Conservation (phyloP, 2,113 vertebrate species). For the Miniopterus natalensis region DNA sequence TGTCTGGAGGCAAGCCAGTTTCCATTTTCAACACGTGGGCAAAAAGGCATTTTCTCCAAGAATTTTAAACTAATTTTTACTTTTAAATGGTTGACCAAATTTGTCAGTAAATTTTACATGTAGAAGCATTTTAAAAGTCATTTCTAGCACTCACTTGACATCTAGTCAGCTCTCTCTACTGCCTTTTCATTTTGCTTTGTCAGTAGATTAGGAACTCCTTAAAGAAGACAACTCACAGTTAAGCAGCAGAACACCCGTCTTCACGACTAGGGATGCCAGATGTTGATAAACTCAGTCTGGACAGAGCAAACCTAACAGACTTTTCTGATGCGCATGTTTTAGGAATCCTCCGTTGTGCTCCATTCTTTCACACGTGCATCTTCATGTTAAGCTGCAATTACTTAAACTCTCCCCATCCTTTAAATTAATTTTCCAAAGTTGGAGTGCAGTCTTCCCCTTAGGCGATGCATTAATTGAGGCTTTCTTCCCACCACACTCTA, state of each 20-base stretch:
- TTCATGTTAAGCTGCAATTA: slow-evolving; percentile 86
- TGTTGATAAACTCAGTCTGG: slow-evolving; percentile 86
- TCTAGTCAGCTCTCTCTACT: slow-evolving; percentile 83
- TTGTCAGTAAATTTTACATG: slow-evolving; percentile 86
- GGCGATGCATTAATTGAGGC: slow-evolving; percentile 87
- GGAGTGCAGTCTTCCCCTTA: slow-evolving; percentile 87
- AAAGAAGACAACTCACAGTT: slow-evolving; percentile 81
- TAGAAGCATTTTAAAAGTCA: slow-evolving; percentile 84
- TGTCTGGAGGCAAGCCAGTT: slow-evolving; percentile 79
- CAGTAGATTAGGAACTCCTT: slow-evolving; percentile 79
- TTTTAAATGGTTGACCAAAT: slow-evolving; percentile 88
- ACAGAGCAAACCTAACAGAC: slow-evolving; percentile 80
- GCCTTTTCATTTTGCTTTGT: slow-evolving; percentile 85
- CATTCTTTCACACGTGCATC: slow-evolving; percentile 86
- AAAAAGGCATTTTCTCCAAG: slow-evolving; percentile 85
- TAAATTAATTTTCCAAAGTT: slow-evolving; percentile 89
- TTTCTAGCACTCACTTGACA: slow-evolving; percentile 89
- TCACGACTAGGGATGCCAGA: slow-evolving; percentile 80
- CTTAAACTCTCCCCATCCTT: slow-evolving; percentile 86
- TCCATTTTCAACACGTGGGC: slow-evolving; percentile 86
- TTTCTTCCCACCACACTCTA: slow-evolving; percentile 73
- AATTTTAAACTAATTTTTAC: slow-evolving; percentile 88
- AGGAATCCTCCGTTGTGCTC: slow-evolving; percentile 85
- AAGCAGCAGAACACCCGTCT: slow-evolving; percentile 75
- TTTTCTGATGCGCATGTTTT: slow-evolving; percentile 87